Percentiles rank a stretch among this genome's conserved stretches.
These are phyloP conservation scores for Pegoplata infirma DNA, from an alignment of 2,888 invertebrate genomes.

Conservation along the genomic window DNA sequence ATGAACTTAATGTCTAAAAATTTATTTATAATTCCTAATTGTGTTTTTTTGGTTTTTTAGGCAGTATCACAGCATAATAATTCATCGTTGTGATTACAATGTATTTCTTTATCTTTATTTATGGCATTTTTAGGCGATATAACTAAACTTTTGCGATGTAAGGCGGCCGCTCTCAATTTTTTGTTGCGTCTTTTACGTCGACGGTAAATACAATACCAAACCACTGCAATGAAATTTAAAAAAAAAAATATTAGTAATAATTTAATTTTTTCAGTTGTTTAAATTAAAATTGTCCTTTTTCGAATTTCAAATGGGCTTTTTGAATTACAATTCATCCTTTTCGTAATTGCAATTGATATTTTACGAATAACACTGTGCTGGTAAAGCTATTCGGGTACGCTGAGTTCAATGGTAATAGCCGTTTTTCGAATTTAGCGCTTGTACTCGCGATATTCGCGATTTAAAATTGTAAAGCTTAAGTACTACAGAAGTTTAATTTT, in stretches of 20 bases:
- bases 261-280: too few species aligned
- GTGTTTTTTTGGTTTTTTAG: conserved; percentile 35
- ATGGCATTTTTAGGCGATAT: conserved; percentile 72
- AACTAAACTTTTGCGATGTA: conserved; percentile 71
- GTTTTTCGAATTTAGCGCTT: too few species aligned
- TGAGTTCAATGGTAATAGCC: too few species aligned
- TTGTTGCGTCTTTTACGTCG: conserved; percentile 66
- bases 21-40: not conserved
- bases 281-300: too few species aligned
- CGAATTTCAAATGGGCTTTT: too few species aligned
- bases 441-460: too few species aligned
- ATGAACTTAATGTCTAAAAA: not conserved
- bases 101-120: conserved; percentile 63
- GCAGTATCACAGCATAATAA: conserved; percentile 74
- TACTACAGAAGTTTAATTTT: too few species aligned
- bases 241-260: not conserved
- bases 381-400: too few species aligned
- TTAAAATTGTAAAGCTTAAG: too few species aligned
- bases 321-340: too few species aligned
- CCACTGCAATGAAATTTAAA: conserved; percentile 63
- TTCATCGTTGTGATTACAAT: conserved; percentile 64
- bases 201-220: conserved; percentile 69
- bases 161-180: conserved; percentile 63
- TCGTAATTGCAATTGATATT: too few species aligned
- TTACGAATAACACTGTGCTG: too few species aligned